Conservation (phyloP, 2,797 vertebrate species). For the Nannoperca australis region DNA sequence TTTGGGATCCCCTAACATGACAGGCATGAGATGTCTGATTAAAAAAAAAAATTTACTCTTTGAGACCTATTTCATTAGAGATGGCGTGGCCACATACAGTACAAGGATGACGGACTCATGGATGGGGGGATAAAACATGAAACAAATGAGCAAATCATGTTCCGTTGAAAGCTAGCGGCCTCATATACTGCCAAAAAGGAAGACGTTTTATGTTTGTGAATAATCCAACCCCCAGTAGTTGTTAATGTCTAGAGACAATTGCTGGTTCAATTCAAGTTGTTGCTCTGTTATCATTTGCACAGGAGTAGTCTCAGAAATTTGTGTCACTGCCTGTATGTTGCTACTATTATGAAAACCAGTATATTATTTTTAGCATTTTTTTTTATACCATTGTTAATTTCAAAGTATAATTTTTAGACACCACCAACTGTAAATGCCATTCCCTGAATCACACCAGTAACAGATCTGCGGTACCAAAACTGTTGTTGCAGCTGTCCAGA, state of each 20-base stretch:
- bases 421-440: slow-evolving; percentile 99
- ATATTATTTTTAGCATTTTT: slow-evolving; percentile 69
- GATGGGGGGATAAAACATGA: slow-evolving; percentile 79
- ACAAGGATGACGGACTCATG: slow-evolving; percentile 91
- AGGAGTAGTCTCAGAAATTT: slow-evolving; percentile 98
- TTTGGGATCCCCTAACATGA: slow-evolving; percentile 91
- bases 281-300: slow-evolving; percentile 99
- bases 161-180: slow-evolving; percentile 95
- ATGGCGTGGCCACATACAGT: slow-evolving; percentile 90
- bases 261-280: slow-evolving; percentile 99
- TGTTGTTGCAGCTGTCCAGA: slow-evolving; percentile 91
- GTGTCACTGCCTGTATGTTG: slow-evolving; percentile 99
- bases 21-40: slow-evolving; percentile 95
- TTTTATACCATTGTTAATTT: slow-evolving; percentile 68
- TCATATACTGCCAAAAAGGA: slow-evolving; percentile 99
- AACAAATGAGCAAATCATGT: slow-evolving; percentile 90
- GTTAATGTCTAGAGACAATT: slow-evolving; percentile 98
- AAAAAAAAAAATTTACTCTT: slow-evolving; percentile 81
- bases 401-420: slow-evolving; percentile 85
- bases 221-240: slow-evolving; percentile 97
- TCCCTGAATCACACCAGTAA: slow-evolving; percentile 89
- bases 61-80: slow-evolving; percentile 83
- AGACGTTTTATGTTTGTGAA: slow-evolving; percentile 99
- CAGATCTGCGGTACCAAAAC: slow-evolving; percentile 93
- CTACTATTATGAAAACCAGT: slow-evolving; percentile 91